Evolutionary conservation across 2,888 invertebrate genomes (phyloP), one percentile per base, ranked within the genome.

Genomic region (Ochropleura leucogaster): DNA sequence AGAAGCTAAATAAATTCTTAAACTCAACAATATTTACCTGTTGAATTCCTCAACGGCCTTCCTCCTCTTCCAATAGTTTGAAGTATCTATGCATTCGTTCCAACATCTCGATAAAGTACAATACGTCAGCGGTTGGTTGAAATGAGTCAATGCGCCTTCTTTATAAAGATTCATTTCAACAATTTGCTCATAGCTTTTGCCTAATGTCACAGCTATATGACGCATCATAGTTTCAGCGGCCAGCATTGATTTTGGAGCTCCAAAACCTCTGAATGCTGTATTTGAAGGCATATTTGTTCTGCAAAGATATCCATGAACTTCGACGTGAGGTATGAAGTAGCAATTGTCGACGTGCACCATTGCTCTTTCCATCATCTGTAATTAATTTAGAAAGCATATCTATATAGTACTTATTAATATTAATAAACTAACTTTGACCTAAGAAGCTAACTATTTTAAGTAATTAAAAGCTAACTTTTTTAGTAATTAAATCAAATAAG

Each of bases 231-330:
- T 97, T 94, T 99, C 99, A 0, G 97, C 97, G 12, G 98, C 97
- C 87, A 98, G 97, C 98, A 99, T 98, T 8, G 98, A 98, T 92
- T 99, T 98, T 0, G 99, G 99, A 0, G 98, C 98, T 3, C 99
- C 99, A 89, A 99, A 99, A 3, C 99, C 99, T 89, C 99, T 97
- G 90, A 99, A 99, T 0, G 99, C 99, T 0, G 99, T 99, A 91
- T 99, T 99, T 0, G 99, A 98, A 0, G 99, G 98, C 83, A 98
- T 93, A 95, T 99, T 99, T 0, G 99, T 99, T 93, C 97, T 98
- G 91, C 99, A 99, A 10, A 97, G 96, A 91, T 97, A 97, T 1
- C 98, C 98, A 44, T 95, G 95, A 0, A 98, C 97, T 84, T 97
- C 97, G 0, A 98, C 94, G 84, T 98, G 97, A 10, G 98, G 98